phyloP scores from a whole-genome alignment of 2,797 vertebrate genomes.

The Avahi laniger region DNA sequence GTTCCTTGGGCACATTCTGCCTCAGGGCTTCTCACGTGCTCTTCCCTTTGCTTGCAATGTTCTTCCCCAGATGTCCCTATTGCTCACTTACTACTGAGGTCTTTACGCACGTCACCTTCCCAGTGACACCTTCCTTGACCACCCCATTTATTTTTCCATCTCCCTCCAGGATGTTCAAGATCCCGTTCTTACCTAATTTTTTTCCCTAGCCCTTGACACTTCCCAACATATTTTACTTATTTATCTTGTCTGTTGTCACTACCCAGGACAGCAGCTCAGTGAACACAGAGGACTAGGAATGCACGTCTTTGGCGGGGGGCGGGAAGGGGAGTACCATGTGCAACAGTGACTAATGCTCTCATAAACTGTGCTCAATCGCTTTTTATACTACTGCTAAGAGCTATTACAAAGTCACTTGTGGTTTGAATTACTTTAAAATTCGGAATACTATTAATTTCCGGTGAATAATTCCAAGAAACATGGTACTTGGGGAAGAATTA shows the following conservation, averaged over 20 bases:
- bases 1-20: background rate
- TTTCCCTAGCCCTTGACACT: background rate
- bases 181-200: background rate
- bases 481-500: constrained; percentile 50
- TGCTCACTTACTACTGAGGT: background rate
- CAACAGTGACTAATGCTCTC: background rate
- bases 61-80: background rate
- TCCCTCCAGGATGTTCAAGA: background rate
- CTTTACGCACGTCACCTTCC: background rate
- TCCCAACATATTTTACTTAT: background rate
- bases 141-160: background rate
- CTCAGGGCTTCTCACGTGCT: background rate
- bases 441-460: constrained; percentile 63
- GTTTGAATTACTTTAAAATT: constrained; percentile 57
- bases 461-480: constrained; percentile 59
- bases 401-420: constrained; percentile 35
- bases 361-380: background rate
- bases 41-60: background rate
- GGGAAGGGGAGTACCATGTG: background rate
- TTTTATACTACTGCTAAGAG: background rate
- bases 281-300: background rate
- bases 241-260: background rate
- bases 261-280: background rate
- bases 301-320: background rate
- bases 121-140: background rate